Percentiles rank a stretch among this genome's conserved stretches.
phyloP scores from a whole-genome alignment of 2,888 invertebrate genomes.

The Pherbina coryleti region DNA sequence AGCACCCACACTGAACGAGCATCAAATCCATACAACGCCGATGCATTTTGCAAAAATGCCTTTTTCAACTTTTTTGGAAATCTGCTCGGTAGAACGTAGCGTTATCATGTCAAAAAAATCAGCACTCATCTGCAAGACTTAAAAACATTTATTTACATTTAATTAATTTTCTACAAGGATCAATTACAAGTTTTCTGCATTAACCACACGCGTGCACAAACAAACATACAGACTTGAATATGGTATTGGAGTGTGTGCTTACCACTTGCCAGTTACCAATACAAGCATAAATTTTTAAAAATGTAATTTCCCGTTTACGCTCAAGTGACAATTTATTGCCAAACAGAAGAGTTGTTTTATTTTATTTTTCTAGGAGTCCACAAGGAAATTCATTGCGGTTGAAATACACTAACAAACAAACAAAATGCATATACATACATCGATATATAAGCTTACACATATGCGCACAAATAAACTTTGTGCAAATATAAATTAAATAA shows the following conservation, averaged over 20 bases:
- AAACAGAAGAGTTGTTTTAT: background rate
- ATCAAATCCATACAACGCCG: too few relatives aligned
- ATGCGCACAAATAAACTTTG: background rate
- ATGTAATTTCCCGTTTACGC: slow-evolving; percentile 35
- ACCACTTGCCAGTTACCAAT: background rate
- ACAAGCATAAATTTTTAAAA: slow-evolving; percentile 35
- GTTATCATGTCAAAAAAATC: too few relatives aligned
- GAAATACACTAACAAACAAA: background rate
- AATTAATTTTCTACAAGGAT: slow-evolving; percentile 24
- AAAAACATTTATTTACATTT: slow-evolving; percentile 17
- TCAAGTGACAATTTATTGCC: slow-evolving; percentile 35
- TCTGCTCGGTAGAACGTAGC: too few relatives aligned
- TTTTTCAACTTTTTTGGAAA: too few relatives aligned
- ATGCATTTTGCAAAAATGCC: too few relatives aligned
- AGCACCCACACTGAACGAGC: too few relatives aligned
- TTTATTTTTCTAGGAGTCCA: background rate
- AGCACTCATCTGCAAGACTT: background rate
- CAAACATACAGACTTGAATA: background rate
- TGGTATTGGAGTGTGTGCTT: background rate
- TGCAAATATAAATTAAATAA: slow-evolving; percentile 32
- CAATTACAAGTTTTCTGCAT: slow-evolving; percentile 16
- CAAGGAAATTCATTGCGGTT: slow-evolving; percentile 34
- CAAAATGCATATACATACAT: slow-evolving; percentile 1
- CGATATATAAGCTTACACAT: background rate
- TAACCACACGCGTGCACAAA: background rate